Percentiles rank a stretch among this genome's conserved stretches.
phyloP scores from a whole-genome alignment of 2,888 invertebrate genomes.

The Lasioglossum leucozonium region DNA sequence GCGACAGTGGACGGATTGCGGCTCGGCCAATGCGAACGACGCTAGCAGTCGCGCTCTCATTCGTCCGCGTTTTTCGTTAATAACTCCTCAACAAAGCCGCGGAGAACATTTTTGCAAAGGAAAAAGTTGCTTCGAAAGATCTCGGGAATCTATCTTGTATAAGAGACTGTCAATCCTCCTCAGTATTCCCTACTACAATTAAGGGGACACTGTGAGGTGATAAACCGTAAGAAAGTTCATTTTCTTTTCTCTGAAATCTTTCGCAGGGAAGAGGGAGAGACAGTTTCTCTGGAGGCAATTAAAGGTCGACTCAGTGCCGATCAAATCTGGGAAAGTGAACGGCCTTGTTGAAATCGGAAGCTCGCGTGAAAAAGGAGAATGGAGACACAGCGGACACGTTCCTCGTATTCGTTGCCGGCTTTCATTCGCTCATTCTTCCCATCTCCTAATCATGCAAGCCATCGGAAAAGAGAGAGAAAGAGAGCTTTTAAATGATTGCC shows the following conservation, averaged over 20 bases:
- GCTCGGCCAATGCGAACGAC: too few relatives aligned
- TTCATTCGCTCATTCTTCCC: neutral
- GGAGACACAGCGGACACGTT: neutral
- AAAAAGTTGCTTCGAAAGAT: too few relatives aligned
- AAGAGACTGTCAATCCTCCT: neutral
- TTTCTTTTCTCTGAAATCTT: neutral
- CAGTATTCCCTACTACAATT: neutral
- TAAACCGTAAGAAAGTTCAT: neutral
- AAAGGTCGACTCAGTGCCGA: neutral
- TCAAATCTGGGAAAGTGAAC: neutral
- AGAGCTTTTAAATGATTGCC: conserved; percentile 60
- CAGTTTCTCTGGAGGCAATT: too few relatives aligned
- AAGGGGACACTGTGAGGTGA: neutral
- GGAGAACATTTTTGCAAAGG: too few relatives aligned
- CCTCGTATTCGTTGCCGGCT: neutral
- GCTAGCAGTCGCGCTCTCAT: too few relatives aligned
- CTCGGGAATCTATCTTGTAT: too few relatives aligned
- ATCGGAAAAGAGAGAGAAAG: conserved; percentile 29
- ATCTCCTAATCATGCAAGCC: conserved; percentile 23
- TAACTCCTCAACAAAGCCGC: too few relatives aligned
- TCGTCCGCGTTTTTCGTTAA: too few relatives aligned
- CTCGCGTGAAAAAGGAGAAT: neutral
- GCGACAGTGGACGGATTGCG: too few relatives aligned
- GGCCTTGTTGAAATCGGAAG: neutral
- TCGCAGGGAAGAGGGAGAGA: too few relatives aligned